These are phyloP conservation scores for Emydocephalus ijimae DNA, from an alignment of 2,113 vertebrate species.

Conservation along the genomic window DNA sequence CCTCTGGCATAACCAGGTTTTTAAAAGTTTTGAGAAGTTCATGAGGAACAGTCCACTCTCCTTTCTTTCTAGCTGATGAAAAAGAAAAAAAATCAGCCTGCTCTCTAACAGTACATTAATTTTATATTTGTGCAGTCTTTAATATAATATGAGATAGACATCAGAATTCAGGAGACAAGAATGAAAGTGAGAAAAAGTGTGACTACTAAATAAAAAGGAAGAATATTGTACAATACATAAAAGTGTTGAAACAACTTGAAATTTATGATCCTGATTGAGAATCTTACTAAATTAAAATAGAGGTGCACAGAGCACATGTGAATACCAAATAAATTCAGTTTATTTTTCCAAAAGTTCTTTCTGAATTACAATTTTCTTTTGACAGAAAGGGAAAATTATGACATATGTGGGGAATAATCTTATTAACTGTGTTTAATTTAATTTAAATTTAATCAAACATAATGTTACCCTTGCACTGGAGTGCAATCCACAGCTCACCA, in stretches of 20 bases:
- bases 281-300: neutral
- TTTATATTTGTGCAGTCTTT: conserved; percentile 2
- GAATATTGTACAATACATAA: neutral
- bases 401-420: neutral
- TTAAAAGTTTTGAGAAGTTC: neutral
- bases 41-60: conserved; percentile 6
- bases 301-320: neutral
- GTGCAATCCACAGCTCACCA: neutral
- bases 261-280: neutral
- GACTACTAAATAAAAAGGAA: conserved; percentile 26
- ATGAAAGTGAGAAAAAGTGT: neutral
- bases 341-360: neutral
- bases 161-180: neutral
- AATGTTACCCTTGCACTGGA: neutral
- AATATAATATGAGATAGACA: neutral
- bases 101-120: neutral
- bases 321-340: neutral
- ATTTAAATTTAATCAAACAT: neutral
- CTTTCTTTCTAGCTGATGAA: neutral
- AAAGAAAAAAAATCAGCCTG: neutral
- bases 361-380: neutral
- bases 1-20: neutral
- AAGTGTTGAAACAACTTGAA: neutral
- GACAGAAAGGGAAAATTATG: neutral
- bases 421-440: neutral